A percentile compares a stretch with the other conserved stretches of the same genome.
Evolutionary conservation across 1,140 invertebrate genomes (phyloP).

Genomic region (Cryptotermes secundus): DNA sequence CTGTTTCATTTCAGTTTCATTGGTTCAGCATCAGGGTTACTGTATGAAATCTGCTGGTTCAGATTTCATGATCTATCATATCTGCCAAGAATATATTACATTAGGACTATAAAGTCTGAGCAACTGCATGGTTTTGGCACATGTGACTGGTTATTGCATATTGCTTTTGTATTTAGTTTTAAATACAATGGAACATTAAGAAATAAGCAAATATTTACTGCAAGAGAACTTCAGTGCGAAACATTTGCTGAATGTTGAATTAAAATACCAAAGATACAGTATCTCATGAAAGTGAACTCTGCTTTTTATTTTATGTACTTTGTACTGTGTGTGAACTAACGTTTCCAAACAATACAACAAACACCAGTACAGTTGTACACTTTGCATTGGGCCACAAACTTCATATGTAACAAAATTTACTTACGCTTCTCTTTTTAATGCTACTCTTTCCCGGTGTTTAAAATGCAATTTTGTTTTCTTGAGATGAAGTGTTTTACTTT

Average conservation of each 20-base stretch:
- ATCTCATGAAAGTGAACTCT: neutral
- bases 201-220: neutral
- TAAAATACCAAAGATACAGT: neutral
- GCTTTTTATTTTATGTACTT: neutral
- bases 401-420: neutral
- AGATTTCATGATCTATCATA: neutral
- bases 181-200: neutral
- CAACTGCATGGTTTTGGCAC: neutral
- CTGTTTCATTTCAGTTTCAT: neutral
- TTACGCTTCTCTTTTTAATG: neutral
- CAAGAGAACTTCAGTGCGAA: neutral
- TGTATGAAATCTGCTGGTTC: constrained; percentile 1
- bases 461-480: neutral
- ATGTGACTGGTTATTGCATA: neutral
- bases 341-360: neutral
- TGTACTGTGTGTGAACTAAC: neutral
- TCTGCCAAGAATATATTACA: neutral
- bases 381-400: neutral
- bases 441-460: neutral
- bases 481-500: constrained; percentile 4
- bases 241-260: neutral
- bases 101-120: neutral
- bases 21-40: neutral
- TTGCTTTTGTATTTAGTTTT: neutral
- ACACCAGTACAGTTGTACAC: constrained; percentile 18